Evolutionary conservation across 2,888 invertebrate species (phyloP).

Genomic region (Acheta domesticus): DNA sequence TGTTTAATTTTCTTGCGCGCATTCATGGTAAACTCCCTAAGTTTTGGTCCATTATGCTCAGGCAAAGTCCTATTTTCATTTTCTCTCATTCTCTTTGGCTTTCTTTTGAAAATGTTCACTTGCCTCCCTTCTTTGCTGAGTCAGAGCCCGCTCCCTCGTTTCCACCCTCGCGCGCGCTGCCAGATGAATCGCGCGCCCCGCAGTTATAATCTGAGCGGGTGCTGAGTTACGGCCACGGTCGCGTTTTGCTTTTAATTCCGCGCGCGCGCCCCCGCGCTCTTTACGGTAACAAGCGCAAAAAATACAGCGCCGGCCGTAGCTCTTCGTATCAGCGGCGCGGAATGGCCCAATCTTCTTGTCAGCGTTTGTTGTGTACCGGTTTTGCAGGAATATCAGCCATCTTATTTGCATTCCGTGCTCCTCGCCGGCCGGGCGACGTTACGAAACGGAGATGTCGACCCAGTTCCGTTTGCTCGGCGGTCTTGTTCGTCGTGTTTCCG

Average conservation of each 20-base stretch:
- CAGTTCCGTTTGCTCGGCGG: background rate
- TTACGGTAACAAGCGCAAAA: background rate
- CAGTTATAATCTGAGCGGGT: background rate
- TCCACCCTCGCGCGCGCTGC: background rate
- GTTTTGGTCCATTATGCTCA: no score
- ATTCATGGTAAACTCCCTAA: no score
- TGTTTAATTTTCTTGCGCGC: no score
- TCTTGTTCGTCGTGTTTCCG: background rate
- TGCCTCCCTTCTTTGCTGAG: no score
- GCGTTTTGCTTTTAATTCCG: background rate
- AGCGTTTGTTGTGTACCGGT: background rate
- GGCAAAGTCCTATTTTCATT: no score
- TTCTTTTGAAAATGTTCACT: no score
- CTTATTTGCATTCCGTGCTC: background rate
- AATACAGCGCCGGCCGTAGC: background rate
- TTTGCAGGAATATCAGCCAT: background rate
- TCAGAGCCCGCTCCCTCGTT: background rate
- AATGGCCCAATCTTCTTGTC: conserved; percentile 18
- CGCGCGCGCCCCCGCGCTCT: background rate
- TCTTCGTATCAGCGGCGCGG: background rate
- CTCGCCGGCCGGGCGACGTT: background rate
- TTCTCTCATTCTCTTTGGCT: no score
- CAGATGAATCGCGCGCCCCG: background rate
- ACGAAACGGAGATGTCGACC: background rate
- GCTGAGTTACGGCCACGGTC: background rate